Evolutionary conservation across 53 echinoderm and acorn worm genomes (phyloP).

Genomic region (Stichopus horrens): DNA sequence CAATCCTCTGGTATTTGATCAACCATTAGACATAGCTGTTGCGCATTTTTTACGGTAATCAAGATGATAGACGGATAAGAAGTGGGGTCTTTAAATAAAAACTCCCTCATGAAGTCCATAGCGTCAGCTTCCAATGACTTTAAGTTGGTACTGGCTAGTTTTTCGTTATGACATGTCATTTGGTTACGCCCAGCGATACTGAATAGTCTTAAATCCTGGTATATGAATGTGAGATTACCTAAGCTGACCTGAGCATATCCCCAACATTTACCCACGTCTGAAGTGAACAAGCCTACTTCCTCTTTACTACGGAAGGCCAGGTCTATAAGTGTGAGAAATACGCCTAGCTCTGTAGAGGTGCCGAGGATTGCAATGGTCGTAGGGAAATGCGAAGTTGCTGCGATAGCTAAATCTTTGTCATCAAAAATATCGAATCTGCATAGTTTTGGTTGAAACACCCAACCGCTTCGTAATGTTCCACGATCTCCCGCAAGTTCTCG

Average conservation of each 20-base stretch:
- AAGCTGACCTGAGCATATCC: neutral
- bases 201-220: slow-evolving; percentile 28
- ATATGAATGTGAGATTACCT: neutral
- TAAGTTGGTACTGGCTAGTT: neutral
- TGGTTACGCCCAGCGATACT: neutral
- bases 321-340: slow-evolving; percentile 13
- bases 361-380: slow-evolving; percentile 10
- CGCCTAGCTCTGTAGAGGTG: slow-evolving; percentile 3
- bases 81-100: neutral
- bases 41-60: neutral
- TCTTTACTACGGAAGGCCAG: neutral
- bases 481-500: neutral
- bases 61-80: neutral
- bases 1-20: neutral
- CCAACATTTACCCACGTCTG: slow-evolving; percentile 26
- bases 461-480: slow-evolving; percentile 27
- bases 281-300: neutral
- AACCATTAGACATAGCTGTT: neutral
- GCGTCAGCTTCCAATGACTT: neutral
- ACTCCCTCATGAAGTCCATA: neutral
- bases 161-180: slow-evolving; percentile 11
- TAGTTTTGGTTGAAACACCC: slow-evolving; percentile 13
- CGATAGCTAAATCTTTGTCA: slow-evolving; percentile 1
- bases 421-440: slow-evolving; percentile 31
- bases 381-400: neutral